A percentile compares a stretch with the other conserved stretches of the same genome.
phyloP scores from a whole-genome alignment of 1,140 invertebrate species.

The Drosophila triauraria region DNA sequence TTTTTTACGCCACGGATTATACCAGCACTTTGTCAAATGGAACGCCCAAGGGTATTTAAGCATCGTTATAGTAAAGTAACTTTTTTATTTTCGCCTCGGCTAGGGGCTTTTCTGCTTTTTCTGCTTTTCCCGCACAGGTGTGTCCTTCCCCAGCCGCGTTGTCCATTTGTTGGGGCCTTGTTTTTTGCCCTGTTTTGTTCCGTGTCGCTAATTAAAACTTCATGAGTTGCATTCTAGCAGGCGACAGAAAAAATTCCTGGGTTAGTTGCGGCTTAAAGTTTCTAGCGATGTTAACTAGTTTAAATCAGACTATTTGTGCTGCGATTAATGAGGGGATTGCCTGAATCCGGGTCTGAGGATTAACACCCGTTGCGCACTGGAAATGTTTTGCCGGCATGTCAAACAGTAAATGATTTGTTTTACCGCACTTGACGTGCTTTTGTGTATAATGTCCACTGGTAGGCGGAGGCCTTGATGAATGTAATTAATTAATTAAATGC shows the following conservation, averaged over 20 bases:
- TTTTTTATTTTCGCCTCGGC: slow-evolving; percentile 14
- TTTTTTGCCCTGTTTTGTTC: slow-evolving; percentile 17
- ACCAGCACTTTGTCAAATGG: slow-evolving; percentile 24
- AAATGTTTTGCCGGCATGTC: slow-evolving; percentile 44
- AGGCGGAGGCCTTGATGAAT: slow-evolving; percentile 53
- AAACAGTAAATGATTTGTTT: slow-evolving; percentile 62
- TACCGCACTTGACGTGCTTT: slow-evolving; percentile 58
- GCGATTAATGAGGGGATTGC: slow-evolving; percentile 9
- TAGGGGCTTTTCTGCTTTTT: slow-evolving; percentile 12
- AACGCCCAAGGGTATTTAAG: slow-evolving; percentile 26
- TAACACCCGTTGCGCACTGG: slow-evolving; percentile 2
- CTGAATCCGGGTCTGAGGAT: not conserved
- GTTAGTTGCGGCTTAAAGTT: slow-evolving; percentile 55
- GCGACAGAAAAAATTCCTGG: slow-evolving; percentile 21
- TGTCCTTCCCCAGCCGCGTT: slow-evolving; percentile 17
- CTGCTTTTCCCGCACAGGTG: slow-evolving; percentile 28
- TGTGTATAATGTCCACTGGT: slow-evolving; percentile 38
- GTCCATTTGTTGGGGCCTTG: slow-evolving; percentile 25
- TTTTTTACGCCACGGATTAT: slow-evolving; percentile 26
- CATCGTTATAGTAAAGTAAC: slow-evolving; percentile 8
- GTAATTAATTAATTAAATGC: slow-evolving; percentile 70
- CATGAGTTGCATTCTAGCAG: slow-evolving; percentile 59
- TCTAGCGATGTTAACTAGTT: slow-evolving; percentile 26
- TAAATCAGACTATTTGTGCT: slow-evolving; percentile 30
- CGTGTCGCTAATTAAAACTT: slow-evolving; percentile 66